Base-by-base conservation (phyloP, 2,888 invertebrate species). In the Acleris emargana region DNA sequence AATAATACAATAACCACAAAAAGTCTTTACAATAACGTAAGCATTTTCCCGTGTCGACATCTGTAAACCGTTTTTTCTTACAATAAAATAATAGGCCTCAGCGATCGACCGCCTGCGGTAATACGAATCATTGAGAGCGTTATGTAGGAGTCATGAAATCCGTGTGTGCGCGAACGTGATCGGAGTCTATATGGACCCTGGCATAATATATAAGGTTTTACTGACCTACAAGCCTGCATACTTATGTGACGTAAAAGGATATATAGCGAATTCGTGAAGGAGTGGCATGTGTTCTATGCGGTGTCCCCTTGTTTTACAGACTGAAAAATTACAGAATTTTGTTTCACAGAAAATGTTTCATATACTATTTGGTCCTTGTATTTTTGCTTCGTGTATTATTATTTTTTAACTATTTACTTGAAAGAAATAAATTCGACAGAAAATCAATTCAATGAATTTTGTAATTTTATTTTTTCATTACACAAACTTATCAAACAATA, bases 191-290 rank as follows among this genome's bases (percentile, higher is more conserved):
- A 78, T 73, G 71, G 67, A 47, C 68, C 72, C 69, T 68, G 76
- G 73, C 73, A 63, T 58, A 63, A 77, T 76, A 75, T 77, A 76
- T 76, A 76, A 76, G 76, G 75, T 76, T 76, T 77, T 76, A 76
- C 74, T 72, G 71, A 62, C 64, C 67, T 68, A 72, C 70, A 71
- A 73, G 64, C 17, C 45, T 17, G 17, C 45, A 38, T 45, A 45
- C 45, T 45, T 45, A 45, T 45, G 7, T 5, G 45, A 45, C 17
- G 6, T 45, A 17, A 45, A 16, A 16, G n/a, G 2, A 43, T 43
- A 38, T 11, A 3, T 38, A 38, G 3, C 32, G 13, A 38, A 11
- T 38, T 38, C 13, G 3, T 38, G 1, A 11, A 11, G 32, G 32
- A 1, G 9, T 38, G 4, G 38, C 38, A 13, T 38, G 13, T 38